phyloP scores from a whole-genome alignment of 2,113 vertebrate species.

The Tragelaphus buxtoni region DNA sequence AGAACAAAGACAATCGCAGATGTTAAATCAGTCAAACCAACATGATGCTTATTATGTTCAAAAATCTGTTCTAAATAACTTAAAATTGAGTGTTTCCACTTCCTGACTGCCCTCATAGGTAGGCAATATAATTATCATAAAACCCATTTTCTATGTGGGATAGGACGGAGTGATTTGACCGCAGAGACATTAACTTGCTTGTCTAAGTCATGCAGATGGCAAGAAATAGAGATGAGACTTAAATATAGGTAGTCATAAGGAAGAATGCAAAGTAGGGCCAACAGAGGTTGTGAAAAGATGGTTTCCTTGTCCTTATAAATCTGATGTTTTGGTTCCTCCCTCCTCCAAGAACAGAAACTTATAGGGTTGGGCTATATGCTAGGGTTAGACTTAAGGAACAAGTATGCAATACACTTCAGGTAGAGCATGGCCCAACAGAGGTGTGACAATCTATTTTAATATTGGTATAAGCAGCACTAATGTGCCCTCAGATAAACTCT shows the following conservation, averaged over 20 bases:
- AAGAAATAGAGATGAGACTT: background rate
- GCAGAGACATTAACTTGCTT: background rate
- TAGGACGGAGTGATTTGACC: background rate
- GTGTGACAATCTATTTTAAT: background rate
- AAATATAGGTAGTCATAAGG: background rate
- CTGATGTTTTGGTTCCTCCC: background rate
- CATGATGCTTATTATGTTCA: background rate
- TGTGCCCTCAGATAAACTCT: conserved; percentile 48
- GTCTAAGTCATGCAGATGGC: background rate
- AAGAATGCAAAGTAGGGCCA: background rate
- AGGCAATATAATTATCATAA: background rate
- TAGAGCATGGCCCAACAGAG: background rate
- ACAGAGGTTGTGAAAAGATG: background rate
- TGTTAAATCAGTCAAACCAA: conserved; percentile 23
- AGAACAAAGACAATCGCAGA: background rate
- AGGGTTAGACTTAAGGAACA: background rate
- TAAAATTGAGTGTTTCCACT: background rate
- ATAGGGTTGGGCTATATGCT: background rate
- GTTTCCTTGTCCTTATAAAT: background rate
- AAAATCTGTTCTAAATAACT: background rate
- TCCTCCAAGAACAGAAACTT: background rate
- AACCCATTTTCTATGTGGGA: background rate
- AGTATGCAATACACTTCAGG: background rate
- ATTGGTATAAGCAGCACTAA: background rate
- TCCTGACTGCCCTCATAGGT: background rate